A percentile compares a stretch with the other conserved stretches of the same genome.
phyloP scores from a whole-genome alignment of 2,797 vertebrate genomes.

The Propithecus perrieri region DNA sequence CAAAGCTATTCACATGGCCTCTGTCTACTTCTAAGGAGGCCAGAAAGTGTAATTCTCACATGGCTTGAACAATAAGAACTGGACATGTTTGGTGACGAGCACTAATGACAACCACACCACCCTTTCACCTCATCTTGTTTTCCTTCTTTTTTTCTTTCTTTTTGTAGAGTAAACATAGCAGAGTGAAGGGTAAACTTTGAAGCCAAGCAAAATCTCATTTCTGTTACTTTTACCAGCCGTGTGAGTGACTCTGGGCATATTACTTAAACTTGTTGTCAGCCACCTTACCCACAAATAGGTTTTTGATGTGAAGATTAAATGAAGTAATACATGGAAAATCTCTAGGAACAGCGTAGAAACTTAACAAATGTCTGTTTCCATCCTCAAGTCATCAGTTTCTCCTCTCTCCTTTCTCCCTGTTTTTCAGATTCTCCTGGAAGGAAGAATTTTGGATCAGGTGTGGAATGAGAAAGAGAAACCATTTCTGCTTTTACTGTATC shows the following conservation, averaged over 20 bases:
- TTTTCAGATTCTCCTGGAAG: neutral
- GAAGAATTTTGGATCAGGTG: neutral
- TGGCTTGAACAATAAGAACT: neutral
- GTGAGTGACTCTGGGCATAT: neutral
- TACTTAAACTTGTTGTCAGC: neutral
- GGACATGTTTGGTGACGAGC: neutral
- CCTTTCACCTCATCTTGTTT: neutral
- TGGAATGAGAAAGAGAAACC: neutral
- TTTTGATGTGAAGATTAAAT: neutral
- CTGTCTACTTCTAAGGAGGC: neutral
- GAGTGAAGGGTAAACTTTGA: neutral
- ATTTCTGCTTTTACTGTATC: neutral
- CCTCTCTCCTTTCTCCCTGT: neutral
- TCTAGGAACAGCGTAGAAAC: neutral
- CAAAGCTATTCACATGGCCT: neutral
- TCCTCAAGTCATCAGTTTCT: neutral
- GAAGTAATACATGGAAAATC: neutral
- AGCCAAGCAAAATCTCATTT: neutral
- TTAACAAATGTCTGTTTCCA: neutral
- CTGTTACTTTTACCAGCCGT: neutral
- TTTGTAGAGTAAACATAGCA: neutral
- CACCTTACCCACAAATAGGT: neutral
- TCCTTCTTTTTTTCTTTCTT: fast-evolving
- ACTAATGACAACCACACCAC: too few species aligned
- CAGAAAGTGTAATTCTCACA: neutral